Percentiles rank a stretch among this genome's conserved stretches.
phyloP scores from a whole-genome alignment of 2,113 vertebrate genomes.

The Hyperoodon ampullatus region DNA sequence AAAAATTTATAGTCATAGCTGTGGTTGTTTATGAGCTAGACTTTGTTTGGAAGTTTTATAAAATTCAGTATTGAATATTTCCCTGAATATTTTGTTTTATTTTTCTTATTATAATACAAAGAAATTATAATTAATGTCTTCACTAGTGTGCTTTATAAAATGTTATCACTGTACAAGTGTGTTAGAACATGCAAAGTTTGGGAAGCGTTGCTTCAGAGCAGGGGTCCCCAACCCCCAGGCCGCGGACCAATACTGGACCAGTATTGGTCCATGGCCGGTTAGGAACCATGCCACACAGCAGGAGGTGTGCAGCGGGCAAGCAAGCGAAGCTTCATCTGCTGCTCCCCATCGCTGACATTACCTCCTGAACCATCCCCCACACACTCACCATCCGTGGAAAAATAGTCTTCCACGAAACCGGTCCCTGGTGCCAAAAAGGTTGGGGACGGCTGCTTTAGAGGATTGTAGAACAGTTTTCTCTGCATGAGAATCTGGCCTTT shows the following conservation, averaged over 20 bases:
- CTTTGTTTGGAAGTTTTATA: constrained; percentile 1
- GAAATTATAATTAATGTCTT: not conserved
- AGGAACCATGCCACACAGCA: too few species aligned
- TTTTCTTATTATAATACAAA: not conserved
- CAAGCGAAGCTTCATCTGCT: too few species aligned
- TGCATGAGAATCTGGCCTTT: not conserved
- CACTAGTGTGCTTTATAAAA: not conserved
- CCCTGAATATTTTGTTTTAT: not conserved
- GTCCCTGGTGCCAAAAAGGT: not conserved
- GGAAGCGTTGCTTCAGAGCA: not conserved
- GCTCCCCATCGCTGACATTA: too few species aligned
- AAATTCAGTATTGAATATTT: not conserved
- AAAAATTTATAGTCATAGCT: not conserved
- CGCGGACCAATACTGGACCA: too few species aligned
- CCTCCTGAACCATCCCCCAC: too few species aligned
- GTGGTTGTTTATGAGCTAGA: not conserved
- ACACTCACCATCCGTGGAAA: too few species aligned
- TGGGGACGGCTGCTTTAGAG: not conserved
- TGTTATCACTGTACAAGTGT: not conserved
- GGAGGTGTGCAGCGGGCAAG: rapidly evolving
- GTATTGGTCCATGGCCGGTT: too few species aligned
- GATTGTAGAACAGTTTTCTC: not conserved
- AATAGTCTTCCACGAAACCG: too few species aligned
- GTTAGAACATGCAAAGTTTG: not conserved
- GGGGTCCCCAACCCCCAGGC: too few species aligned